A percentile compares a stretch with the other conserved stretches of the same genome.
Conservation (phyloP, 2,888 invertebrate species). For the Acanthosepion esculentum region DNA sequence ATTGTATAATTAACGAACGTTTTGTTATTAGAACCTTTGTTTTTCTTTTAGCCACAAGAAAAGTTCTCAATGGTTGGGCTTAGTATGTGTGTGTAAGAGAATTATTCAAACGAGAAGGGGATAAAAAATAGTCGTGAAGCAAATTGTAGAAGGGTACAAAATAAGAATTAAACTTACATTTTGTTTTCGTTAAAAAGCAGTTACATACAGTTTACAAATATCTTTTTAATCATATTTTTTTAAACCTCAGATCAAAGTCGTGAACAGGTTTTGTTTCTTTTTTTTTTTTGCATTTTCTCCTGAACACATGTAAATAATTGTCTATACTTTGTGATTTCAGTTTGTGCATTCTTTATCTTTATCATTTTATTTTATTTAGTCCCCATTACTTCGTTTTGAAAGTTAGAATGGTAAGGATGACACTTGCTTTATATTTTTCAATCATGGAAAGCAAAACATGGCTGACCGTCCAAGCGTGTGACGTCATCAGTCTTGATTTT, state of each 20-base stretch:
- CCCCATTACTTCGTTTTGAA: neutral
- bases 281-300: neutral
- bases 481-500: neutral
- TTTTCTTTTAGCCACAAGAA: too few species aligned
- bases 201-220: neutral
- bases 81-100: neutral
- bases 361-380: neutral
- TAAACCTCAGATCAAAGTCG: neutral
- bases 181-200: neutral
- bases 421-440: neutral
- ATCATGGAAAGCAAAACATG: neutral
- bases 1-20: too few species aligned
- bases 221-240: neutral
- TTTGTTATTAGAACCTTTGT: too few species aligned
- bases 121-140: neutral
- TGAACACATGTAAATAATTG: neutral
- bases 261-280: neutral
- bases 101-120: neutral
- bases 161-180: neutral
- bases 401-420: neutral
- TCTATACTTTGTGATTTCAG: neutral
- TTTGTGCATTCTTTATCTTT: too few species aligned
- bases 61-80: too few species aligned
- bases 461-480: neutral
- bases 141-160: neutral